Evolutionary conservation across 2,797 vertebrate genomes (phyloP).

Genomic region (Ceyx erithaca): DNA sequence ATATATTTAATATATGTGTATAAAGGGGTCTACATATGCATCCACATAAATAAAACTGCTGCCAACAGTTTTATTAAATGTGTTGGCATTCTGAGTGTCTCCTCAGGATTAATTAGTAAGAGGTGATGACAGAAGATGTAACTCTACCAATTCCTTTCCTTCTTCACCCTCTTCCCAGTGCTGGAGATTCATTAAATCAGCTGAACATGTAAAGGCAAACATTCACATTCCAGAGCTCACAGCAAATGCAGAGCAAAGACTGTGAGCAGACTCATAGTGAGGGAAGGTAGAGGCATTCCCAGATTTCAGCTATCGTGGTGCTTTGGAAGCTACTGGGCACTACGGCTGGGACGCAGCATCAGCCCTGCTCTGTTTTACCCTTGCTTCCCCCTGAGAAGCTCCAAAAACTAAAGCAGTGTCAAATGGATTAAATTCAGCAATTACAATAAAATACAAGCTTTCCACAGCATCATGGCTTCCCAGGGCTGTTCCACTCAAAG

Average conservation of each 20-base stretch:
- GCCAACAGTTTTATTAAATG: not conserved
- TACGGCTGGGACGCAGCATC: rapidly evolving
- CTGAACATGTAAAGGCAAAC: not conserved
- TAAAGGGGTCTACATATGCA: not conserved
- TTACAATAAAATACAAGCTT: not conserved
- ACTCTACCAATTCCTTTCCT: not conserved
- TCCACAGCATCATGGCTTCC: not conserved
- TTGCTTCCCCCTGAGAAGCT: not conserved
- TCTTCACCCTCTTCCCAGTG: not conserved
- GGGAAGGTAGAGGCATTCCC: not conserved
- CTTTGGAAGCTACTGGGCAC: not conserved
- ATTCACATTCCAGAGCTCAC: not conserved
- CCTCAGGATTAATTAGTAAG: not conserved
- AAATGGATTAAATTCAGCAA: not conserved
- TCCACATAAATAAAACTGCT: not conserved
- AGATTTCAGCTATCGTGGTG: not conserved
- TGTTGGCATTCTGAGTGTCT: not conserved
- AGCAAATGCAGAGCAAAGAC: not conserved
- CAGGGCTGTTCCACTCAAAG: not conserved
- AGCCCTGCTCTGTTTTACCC: not conserved
- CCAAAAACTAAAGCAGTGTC: not conserved
- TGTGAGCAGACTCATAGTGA: not conserved
- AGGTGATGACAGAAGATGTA: not conserved
- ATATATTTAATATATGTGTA: not conserved
- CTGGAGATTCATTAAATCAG: not conserved